Conservation (phyloP, 2,888 invertebrate species). For the Spodoptera picta region DNA sequence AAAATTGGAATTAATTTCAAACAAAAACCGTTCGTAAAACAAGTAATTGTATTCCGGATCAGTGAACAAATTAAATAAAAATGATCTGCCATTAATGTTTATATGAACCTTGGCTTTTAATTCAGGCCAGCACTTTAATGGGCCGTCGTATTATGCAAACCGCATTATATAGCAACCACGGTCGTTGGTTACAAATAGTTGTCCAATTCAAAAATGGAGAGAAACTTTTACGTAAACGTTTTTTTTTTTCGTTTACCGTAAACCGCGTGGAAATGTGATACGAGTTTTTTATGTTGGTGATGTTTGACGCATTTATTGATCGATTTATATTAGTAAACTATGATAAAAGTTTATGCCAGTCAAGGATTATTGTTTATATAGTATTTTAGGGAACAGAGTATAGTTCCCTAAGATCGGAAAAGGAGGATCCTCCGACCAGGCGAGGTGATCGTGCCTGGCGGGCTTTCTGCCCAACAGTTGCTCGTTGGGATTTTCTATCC, state of each 20-base stretch:
- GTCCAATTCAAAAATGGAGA: constrained; percentile 5
- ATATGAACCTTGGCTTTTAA: constrained; percentile 35
- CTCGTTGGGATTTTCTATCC: too few species aligned
- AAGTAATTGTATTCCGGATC: constrained; percentile 18
- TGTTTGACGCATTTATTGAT: too few species aligned
- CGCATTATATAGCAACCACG: constrained; percentile 42
- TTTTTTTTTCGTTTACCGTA: constrained; percentile 4
- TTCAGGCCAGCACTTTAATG: constrained; percentile 39
- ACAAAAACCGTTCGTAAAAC: constrained; percentile 4
- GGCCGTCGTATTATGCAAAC: constrained; percentile 35
- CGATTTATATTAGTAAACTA: too few species aligned
- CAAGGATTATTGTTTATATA: too few species aligned
- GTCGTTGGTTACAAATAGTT: constrained; percentile 31
- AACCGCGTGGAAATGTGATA: background rate
- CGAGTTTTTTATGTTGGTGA: background rate
- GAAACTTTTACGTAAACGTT: constrained; percentile 11
- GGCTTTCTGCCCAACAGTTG: too few species aligned
- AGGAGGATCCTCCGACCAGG: too few species aligned
- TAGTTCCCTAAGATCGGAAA: too few species aligned
- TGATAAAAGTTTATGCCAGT: too few species aligned
- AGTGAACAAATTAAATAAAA: constrained; percentile 36
- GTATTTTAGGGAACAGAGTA: too few species aligned
- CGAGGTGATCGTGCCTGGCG: too few species aligned
- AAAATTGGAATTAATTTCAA: constrained; percentile 2
- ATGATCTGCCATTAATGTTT: constrained; percentile 25